Evolutionary conservation across 2,113 vertebrate genomes (phyloP).

Genomic region (Copsychus sechellarum): DNA sequence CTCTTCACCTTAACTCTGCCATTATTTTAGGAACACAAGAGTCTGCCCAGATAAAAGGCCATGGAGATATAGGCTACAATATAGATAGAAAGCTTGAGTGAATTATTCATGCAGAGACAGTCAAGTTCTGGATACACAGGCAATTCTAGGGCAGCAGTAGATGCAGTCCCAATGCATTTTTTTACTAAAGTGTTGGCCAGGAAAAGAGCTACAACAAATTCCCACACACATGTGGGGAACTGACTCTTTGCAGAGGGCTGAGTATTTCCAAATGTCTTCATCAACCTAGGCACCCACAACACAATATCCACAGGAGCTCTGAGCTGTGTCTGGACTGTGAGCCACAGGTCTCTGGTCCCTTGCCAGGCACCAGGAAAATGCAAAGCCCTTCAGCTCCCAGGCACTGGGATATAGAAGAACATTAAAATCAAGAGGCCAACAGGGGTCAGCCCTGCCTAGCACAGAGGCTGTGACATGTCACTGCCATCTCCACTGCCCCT

Average conservation of each 20-base stretch:
- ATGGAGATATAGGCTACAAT: accelerated
- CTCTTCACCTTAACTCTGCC: background rate
- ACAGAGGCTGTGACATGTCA: accelerated
- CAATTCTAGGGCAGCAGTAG: background rate
- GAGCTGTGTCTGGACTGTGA: background rate
- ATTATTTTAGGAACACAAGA: background rate
- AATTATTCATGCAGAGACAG: accelerated
- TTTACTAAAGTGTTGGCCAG: background rate
- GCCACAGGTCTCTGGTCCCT: background rate
- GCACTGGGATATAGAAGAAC: background rate
- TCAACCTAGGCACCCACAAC: background rate
- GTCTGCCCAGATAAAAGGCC: background rate
- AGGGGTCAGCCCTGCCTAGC: slow-evolving; percentile 33
- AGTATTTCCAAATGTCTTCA: background rate
- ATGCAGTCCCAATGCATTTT: background rate
- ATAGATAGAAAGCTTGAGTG: background rate
- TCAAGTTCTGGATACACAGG: background rate
- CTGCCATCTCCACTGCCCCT: background rate
- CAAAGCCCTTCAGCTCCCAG: background rate
- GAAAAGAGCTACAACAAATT: background rate
- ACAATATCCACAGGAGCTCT: background rate
- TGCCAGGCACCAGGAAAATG: background rate
- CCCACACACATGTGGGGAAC: accelerated
- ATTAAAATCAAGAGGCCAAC: background rate
- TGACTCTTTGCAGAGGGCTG: background rate